These are phyloP conservation scores for Coccyzus lansbergi DNA, from an alignment of 2,797 vertebrate genomes.

Conservation along the genomic window DNA sequence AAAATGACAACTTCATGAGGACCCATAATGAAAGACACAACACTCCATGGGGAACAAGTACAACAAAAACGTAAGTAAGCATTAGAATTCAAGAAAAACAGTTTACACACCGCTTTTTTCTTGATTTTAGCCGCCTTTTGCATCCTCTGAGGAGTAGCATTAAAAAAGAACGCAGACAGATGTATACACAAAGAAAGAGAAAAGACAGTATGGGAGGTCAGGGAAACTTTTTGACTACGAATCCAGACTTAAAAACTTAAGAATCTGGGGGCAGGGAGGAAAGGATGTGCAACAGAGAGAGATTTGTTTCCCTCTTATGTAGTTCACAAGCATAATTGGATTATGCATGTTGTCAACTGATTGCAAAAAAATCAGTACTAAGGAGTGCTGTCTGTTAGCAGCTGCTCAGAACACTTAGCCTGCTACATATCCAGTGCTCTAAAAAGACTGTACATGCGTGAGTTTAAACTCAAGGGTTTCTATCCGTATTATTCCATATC, in stretches of 20 bases:
- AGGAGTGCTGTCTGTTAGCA: not conserved
- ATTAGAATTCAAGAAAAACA: slow-evolving; percentile 69
- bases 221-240: slow-evolving; percentile 15
- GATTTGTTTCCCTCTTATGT: not conserved
- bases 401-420: not conserved
- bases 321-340: not conserved
- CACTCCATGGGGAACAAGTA: slow-evolving; percentile 28
- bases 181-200: slow-evolving; percentile 60
- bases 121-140: slow-evolving; percentile 99
- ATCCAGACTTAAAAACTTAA: slow-evolving; percentile 37
- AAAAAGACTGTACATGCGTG: not conserved
- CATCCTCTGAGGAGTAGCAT: slow-evolving; percentile 92
- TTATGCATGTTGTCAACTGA: not conserved
- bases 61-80: slow-evolving; percentile 11
- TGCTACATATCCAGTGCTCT: not conserved
- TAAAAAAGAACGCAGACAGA: slow-evolving; percentile 79
- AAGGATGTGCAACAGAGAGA: not conserved
- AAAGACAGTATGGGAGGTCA: slow-evolving; percentile 36
- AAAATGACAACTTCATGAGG: not conserved
- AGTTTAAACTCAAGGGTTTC: not conserved
- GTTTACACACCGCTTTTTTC: slow-evolving; percentile 99
- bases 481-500: not conserved
- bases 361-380: not conserved
- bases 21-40: not conserved
- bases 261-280: not conserved